These are phyloP conservation scores for Nudaria mundana DNA, from an alignment of 2,888 invertebrate genomes.

Conservation along the genomic window DNA sequence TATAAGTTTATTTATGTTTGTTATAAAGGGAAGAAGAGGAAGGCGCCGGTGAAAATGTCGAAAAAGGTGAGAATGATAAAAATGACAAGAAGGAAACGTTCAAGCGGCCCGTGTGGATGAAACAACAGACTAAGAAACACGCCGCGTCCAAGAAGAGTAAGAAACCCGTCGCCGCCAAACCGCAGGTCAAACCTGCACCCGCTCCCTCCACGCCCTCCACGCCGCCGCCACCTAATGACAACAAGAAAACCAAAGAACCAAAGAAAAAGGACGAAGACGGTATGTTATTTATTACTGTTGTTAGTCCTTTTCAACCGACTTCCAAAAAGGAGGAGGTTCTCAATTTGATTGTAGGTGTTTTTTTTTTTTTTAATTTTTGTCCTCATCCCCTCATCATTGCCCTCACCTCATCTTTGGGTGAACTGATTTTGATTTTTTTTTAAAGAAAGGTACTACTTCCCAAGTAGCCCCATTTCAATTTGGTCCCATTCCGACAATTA, in stretches of 20 bases:
- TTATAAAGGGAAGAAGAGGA: slow-evolving; percentile 80
- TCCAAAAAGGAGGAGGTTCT: too few species aligned
- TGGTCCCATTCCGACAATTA: too few species aligned
- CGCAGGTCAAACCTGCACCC: slow-evolving; percentile 36
- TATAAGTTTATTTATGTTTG: too few species aligned
- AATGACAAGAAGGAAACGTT: slow-evolving; percentile 74
- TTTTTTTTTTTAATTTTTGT: too few species aligned
- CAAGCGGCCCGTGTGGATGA: slow-evolving; percentile 83
- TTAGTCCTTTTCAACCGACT: too few species aligned
- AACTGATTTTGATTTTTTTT: too few species aligned
- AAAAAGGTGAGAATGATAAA: slow-evolving; percentile 64
- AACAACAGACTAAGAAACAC: slow-evolving; percentile 54
- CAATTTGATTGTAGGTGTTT: too few species aligned
- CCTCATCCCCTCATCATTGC: too few species aligned
- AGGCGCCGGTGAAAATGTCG: slow-evolving; percentile 70
- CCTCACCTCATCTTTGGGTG: too few species aligned
- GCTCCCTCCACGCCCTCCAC: slow-evolving; percentile 40
- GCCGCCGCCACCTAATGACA: slow-evolving; percentile 41
- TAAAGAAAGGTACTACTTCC: too few species aligned
- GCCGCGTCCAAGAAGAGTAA: slow-evolving; percentile 47
- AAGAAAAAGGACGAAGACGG: slow-evolving; percentile 60
- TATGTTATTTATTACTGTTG: slow-evolving; percentile 23
- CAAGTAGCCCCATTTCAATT: too few species aligned
- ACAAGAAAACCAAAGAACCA: slow-evolving; percentile 62
- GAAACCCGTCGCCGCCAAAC: slow-evolving; percentile 47